Percentiles rank a stretch among this genome's conserved stretches.
Conservation (phyloP, 2,113 vertebrate genomes). For the Corynorhinus townsendii region DNA sequence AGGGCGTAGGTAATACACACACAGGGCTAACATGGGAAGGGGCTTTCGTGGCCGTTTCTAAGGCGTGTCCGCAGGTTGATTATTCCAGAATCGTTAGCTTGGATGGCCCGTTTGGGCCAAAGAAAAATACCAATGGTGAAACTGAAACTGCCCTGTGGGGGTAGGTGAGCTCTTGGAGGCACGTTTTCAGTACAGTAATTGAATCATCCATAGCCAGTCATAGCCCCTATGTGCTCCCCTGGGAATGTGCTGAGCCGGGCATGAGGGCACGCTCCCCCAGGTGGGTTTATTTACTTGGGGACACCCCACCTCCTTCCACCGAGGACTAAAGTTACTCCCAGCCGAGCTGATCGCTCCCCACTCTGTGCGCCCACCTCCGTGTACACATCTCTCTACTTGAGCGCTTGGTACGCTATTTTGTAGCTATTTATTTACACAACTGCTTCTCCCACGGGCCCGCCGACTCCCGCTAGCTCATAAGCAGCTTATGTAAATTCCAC, state of each 20-base stretch:
- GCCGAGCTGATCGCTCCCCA: background rate
- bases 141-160: background rate
- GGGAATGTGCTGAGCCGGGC: background rate
- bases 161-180: background rate
- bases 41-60: fast-evolving
- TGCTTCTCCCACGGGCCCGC: background rate
- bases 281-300: background rate
- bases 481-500: background rate
- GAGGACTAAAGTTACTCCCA: background rate
- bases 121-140: background rate
- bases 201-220: background rate
- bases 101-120: background rate
- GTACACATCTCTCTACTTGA: background rate
- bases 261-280: background rate
- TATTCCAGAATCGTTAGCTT: background rate
- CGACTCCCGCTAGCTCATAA: background rate
- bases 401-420: background rate
- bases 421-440: background rate
- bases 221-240: background rate
- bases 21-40: background rate
- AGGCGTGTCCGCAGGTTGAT: background rate
- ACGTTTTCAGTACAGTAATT: background rate
- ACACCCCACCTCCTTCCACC: background rate
- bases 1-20: background rate
- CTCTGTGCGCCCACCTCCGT: background rate